These are phyloP conservation scores for Matsumyia berberina DNA, from an alignment of 2,888 invertebrate species.

Conservation along the genomic window DNA sequence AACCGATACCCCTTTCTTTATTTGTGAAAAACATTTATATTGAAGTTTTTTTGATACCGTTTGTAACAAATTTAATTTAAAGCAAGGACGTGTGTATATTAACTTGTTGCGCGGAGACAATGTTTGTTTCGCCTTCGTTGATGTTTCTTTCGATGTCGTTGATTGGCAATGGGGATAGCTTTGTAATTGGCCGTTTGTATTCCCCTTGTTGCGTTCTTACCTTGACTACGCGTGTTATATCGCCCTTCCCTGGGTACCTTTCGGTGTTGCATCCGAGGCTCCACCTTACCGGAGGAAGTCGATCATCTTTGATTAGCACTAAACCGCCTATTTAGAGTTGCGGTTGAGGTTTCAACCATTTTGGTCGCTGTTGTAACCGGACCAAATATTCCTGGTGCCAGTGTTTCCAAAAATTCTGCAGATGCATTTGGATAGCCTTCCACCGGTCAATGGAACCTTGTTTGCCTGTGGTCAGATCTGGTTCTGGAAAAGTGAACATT, in stretches of 20 bases:
- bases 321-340: conserved; percentile 10
- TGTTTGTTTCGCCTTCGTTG: neutral
- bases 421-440: conserved; percentile 12
- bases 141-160: neutral
- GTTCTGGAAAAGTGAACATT: conserved; percentile 13
- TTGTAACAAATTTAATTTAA: no score
- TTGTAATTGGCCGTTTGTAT: conserved; percentile 20
- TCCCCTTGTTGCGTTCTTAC: neutral
- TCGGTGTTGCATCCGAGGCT: neutral
- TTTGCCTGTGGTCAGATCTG: conserved; percentile 2
- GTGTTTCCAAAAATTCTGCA: conserved; percentile 25
- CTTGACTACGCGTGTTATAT: neutral
- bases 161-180: conserved; percentile 17
- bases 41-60: no score
- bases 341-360: conserved; percentile 3
- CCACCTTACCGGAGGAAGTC: conserved; percentile 9
- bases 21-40: no score
- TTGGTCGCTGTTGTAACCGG: conserved; percentile 14
- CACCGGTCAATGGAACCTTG: neutral
- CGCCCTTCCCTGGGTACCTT: neutral
- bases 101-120: no score
- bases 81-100: no score
- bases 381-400: conserved; percentile 15
- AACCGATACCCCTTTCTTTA: no score
- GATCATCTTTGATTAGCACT: conserved; percentile 4